Evolutionary conservation across 1,140 invertebrate species (phyloP).

Genomic region (Drosophila persimilis): DNA sequence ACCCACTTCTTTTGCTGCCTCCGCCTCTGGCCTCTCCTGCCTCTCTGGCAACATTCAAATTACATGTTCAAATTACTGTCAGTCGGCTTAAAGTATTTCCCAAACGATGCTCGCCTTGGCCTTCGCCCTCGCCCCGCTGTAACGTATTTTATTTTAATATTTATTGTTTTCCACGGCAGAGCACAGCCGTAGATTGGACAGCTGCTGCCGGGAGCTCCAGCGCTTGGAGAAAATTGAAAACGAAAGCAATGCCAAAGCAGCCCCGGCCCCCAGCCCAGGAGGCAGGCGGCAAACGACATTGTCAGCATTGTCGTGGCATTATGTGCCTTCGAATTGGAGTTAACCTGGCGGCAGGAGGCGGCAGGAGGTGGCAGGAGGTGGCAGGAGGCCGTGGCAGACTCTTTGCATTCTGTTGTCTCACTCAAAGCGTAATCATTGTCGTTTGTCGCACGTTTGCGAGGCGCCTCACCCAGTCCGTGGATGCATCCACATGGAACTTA

Average conservation of each 20-base stretch:
- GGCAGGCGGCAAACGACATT: conserved; percentile 59
- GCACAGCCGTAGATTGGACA: conserved; percentile 53
- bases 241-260: conserved; percentile 76
- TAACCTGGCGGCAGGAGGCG: conserved; percentile 59
- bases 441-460: conserved; percentile 74
- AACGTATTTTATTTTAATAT: conserved; percentile 78
- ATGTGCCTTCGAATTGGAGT: conserved; percentile 74
- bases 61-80: conserved; percentile 73
- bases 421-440: conserved; percentile 74
- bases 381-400: neutral
- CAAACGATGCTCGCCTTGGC: conserved; percentile 21
- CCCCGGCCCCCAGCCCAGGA: conserved; percentile 21
- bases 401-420: conserved; percentile 63
- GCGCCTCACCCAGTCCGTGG: neutral
- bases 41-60: conserved; percentile 57
- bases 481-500: conserved; percentile 78
- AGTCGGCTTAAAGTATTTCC: conserved; percentile 64
- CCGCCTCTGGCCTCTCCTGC: too few species aligned
- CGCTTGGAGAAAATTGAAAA: conserved; percentile 65
- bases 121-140: neutral
- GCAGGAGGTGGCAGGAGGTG: conserved; percentile 10
- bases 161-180: conserved; percentile 74
- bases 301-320: conserved; percentile 74
- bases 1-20: too few species aligned
- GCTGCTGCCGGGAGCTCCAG: conserved; percentile 30